Evolutionary conservation across 2,888 invertebrate species (phyloP), one percentile per base, ranked within the genome.

Genomic region (Alloscopus bannaensis): DNA sequence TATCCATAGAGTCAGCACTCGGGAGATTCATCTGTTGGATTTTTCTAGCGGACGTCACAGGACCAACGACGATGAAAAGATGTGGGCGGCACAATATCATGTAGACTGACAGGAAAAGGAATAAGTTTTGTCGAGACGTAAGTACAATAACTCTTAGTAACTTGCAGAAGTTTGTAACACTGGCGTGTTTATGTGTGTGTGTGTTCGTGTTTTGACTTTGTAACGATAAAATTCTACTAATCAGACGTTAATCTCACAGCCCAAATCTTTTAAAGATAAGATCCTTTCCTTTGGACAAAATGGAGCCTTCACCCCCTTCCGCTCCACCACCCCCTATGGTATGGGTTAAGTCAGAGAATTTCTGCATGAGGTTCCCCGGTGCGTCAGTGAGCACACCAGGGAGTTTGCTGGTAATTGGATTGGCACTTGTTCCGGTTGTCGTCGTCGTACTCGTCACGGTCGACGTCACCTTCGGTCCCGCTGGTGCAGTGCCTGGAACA

Each of bases 221-320:
- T 73, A 69, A 75, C 28, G 69, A 60, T 65, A 69, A 70, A 24
- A 57, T 47, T 55, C 52, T 66, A 72, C 62, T 77, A 72, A 68
- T 66, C 79, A 70, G 81, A 70, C 71, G 88, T 88, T 89, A 88
- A 78, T 89, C 89, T 87, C 94, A 94, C 87, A 96, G 91, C 86
- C 96, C 96, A 89, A 96, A 96, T 90, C 95, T 95, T 93, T 96
- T 96, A 90, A 96, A 96, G 89, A 96, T 95, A 86, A 96, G 93
- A 91, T 96, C 96, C 90, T 96, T 96, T 87, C 96, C 96, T 89
- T 96, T 96, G 88, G 95, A 95, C 87, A 96, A 91, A 86, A 96
- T 95, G 88, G 95, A 95, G 87, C 95, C 95, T 83, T 95, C 95
- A 86, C 89, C 89, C 11, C 86, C 86, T 81, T 94, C 94, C 50